Percentiles rank a stretch among this genome's conserved stretches.
These are phyloP conservation scores for Drosophila pseudoananassae DNA, from an alignment of 1,140 invertebrate species.

Conservation along the genomic window DNA sequence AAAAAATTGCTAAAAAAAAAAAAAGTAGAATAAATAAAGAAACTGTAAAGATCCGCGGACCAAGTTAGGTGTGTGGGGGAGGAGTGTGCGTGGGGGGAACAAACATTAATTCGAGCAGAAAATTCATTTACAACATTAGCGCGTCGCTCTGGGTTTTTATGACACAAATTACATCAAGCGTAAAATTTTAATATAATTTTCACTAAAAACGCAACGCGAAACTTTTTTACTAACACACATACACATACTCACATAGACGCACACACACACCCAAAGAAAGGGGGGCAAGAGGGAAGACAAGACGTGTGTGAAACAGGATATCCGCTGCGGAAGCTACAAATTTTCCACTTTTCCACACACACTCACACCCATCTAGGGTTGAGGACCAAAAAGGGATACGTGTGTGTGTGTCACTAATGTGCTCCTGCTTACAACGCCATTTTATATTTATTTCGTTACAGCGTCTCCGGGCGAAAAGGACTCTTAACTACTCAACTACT, in stretches of 20 bases:
- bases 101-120: slow-evolving; percentile 77
- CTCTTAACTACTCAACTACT: slow-evolving; percentile 56
- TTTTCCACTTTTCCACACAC: slow-evolving; percentile 80
- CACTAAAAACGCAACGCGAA: slow-evolving; percentile 81
- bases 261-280: not conserved
- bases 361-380: not conserved
- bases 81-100: too few species aligned
- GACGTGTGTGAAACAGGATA: slow-evolving; percentile 79
- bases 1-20: slow-evolving; percentile 23
- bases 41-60: slow-evolving; percentile 24
- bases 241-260: slow-evolving; percentile 38
- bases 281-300: slow-evolving; percentile 13
- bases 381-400: slow-evolving; percentile 23
- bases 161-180: slow-evolving; percentile 84
- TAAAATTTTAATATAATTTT: slow-evolving; percentile 84
- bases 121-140: slow-evolving; percentile 82
- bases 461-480: slow-evolving; percentile 56
- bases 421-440: slow-evolving; percentile 77
- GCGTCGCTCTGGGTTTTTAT: slow-evolving; percentile 54
- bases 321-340: slow-evolving; percentile 81
- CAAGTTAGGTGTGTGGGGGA: slow-evolving; percentile 2
- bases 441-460: slow-evolving; percentile 79
- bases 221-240: slow-evolving; percentile 73
- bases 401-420: slow-evolving; percentile 59
- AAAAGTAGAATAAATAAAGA: not conserved